Conservation (phyloP, 2,888 invertebrate genomes). For the Noctua janthe region DNA sequence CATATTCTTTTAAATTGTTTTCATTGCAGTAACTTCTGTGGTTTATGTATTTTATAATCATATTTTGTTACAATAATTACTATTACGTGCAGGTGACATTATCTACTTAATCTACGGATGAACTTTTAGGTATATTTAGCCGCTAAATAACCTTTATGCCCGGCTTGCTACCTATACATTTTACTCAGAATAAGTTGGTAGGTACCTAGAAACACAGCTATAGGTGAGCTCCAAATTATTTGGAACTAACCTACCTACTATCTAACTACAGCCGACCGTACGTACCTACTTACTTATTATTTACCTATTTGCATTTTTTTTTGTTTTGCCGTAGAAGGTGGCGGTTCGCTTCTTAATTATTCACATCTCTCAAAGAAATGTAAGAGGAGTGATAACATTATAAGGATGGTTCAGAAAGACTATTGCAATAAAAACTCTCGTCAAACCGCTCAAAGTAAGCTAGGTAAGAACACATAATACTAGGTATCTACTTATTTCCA, state of each 20-base stretch:
- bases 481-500: conserved; percentile 33
- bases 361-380: conserved; percentile 45
- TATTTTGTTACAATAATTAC: conserved; percentile 40
- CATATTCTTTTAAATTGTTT: conserved; percentile 29
- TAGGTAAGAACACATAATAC: conserved; percentile 43
- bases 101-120: conserved; percentile 39
- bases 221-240: conserved; percentile 32
- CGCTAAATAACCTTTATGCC: conserved; percentile 40
- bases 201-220: conserved; percentile 35
- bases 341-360: conserved; percentile 43
- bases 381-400: conserved; percentile 48
- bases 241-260: conserved; percentile 37
- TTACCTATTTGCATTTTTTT: conserved; percentile 44
- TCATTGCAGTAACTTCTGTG: conserved; percentile 40
- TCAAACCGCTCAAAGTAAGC: conserved; percentile 43
- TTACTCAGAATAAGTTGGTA: conserved; percentile 39
- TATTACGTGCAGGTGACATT: conserved; percentile 38
- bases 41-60: conserved; percentile 36
- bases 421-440: conserved; percentile 45
- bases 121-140: conserved; percentile 40
- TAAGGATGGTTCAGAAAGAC: conserved; percentile 49
- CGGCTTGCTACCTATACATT: conserved; percentile 41
- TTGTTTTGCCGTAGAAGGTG: conserved; percentile 44
- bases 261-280: conserved; percentile 33
- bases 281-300: conserved; percentile 41